phyloP scores from a whole-genome alignment of 2,113 vertebrate genomes.

The Chaenocephalus aceratus region DNA sequence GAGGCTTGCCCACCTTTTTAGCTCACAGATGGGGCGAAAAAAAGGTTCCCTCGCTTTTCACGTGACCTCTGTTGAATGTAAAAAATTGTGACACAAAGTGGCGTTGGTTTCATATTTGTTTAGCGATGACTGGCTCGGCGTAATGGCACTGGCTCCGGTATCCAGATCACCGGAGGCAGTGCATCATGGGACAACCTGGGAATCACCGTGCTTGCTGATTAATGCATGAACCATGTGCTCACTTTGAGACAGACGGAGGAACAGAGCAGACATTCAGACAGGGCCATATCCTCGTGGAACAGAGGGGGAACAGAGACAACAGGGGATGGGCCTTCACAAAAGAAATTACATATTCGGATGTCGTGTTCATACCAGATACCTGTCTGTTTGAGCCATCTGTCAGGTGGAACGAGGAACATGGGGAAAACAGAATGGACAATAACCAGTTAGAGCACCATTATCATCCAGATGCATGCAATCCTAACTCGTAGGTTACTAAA shows the following conservation, averaged over 20 bases:
- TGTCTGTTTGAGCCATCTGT: slow-evolving; percentile 72
- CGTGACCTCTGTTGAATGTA: slow-evolving; percentile 79
- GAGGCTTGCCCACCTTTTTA: slow-evolving; percentile 75
- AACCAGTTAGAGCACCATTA: slow-evolving; percentile 14
- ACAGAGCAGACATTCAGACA: slow-evolving; percentile 65
- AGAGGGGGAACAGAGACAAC: slow-evolving; percentile 40
- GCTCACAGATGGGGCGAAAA: slow-evolving; percentile 73
- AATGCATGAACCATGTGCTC: slow-evolving; percentile 85
- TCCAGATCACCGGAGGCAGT: slow-evolving; percentile 68
- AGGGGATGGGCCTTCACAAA: slow-evolving; percentile 38
- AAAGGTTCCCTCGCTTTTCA: slow-evolving; percentile 62
- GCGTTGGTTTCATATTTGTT: slow-evolving; percentile 81
- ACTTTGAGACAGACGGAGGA: slow-evolving; percentile 71
- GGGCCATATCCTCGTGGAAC: slow-evolving; percentile 50
- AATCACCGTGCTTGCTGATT: slow-evolving; percentile 81
- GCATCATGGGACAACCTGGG: slow-evolving; percentile 78
- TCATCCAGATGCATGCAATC: neutral
- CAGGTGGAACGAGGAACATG: slow-evolving; percentile 27
- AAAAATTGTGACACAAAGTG: slow-evolving; percentile 86
- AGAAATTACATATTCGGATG: slow-evolving; percentile 55
- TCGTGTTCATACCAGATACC: slow-evolving; percentile 56
- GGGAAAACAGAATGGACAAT: slow-evolving; percentile 21
- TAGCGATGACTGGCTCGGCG: slow-evolving; percentile 68
- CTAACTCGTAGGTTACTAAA: neutral
- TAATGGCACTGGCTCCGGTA: slow-evolving; percentile 74